These are phyloP conservation scores for Eupristina koningsbergeri DNA, from an alignment of 1,140 invertebrate genomes.

Conservation along the genomic window DNA sequence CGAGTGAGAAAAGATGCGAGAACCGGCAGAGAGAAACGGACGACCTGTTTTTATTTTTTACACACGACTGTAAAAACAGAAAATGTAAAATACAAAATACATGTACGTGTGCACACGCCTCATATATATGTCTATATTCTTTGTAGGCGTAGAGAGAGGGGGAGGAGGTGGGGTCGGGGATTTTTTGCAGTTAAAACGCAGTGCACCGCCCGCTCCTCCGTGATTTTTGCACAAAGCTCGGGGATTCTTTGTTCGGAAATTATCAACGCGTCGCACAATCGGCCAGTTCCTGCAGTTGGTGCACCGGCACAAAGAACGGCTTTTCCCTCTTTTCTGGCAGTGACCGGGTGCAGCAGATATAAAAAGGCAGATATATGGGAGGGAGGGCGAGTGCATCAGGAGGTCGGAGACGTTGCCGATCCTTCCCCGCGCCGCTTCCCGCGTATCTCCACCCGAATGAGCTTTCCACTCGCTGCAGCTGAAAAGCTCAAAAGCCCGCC, in stretches of 20 bases:
- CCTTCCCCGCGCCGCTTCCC: slow-evolving; percentile 53
- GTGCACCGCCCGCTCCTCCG: slow-evolving; percentile 44
- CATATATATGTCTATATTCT: too few relatives aligned
- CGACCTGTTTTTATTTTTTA: too few relatives aligned
- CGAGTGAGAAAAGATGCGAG: too few relatives aligned
- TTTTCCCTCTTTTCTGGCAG: slow-evolving; percentile 38
- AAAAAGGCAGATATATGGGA: neutral
- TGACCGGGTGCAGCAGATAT: neutral
- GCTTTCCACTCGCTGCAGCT: slow-evolving; percentile 68
- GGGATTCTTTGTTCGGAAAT: slow-evolving; percentile 70
- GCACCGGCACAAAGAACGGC: slow-evolving; percentile 49
- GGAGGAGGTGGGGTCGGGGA: neutral
- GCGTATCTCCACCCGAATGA: slow-evolving; percentile 65
- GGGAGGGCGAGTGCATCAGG: neutral
- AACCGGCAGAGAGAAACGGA: neutral
- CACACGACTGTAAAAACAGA: too few relatives aligned
- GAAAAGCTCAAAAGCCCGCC: slow-evolving; percentile 67
- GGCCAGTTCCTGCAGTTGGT: slow-evolving; percentile 45
- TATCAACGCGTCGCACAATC: slow-evolving; percentile 73
- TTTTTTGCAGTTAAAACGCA: neutral
- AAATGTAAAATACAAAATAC: too few relatives aligned
- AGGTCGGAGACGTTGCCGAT: slow-evolving; percentile 21
- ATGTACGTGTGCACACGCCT: too few relatives aligned
- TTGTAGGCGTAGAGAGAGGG: neutral
- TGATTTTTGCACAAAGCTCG: slow-evolving; percentile 71